These are phyloP conservation scores for Pygocentrus nattereri DNA, from an alignment of 2,797 vertebrate genomes.

Conservation along the genomic window DNA sequence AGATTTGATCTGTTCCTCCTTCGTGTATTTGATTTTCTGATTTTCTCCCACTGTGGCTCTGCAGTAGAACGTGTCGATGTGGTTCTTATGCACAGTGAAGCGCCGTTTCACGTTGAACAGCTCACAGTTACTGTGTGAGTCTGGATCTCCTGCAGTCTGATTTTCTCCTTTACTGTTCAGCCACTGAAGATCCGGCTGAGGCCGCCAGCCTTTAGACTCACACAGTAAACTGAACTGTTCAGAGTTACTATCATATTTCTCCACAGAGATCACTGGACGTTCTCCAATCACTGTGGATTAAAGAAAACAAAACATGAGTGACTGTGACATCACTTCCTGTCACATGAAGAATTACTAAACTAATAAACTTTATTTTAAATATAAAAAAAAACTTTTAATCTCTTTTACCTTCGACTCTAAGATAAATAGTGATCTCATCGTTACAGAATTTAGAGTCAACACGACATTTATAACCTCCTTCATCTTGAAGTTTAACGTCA, in stretches of 20 bases:
- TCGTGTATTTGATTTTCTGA: too few species aligned
- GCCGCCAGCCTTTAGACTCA: too few species aligned
- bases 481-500: conserved; percentile 37
- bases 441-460: conserved; percentile 20
- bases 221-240: neutral
- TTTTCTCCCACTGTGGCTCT: neutral
- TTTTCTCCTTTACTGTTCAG: neutral
- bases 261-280: neutral
- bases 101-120: neutral
- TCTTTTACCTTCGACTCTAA: conserved; percentile 9
- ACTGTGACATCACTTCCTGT: neutral
- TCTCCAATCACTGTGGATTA: neutral
- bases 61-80: neutral
- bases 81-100: neutral
- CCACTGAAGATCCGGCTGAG: conserved; percentile 41
- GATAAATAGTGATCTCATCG: fast-evolving
- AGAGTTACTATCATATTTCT: neutral
- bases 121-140: neutral
- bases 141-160: neutral
- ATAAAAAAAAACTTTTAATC: too few species aligned
- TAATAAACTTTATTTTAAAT: too few species aligned
- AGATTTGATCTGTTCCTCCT: neutral
- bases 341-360: neutral
- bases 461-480: conserved; percentile 56
- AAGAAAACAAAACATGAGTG: neutral